Evolutionary conservation across 2,888 invertebrate species (phyloP), one percentile per base, ranked within the genome.

Genomic region (Aphelenchoides bicaudatus): DNA sequence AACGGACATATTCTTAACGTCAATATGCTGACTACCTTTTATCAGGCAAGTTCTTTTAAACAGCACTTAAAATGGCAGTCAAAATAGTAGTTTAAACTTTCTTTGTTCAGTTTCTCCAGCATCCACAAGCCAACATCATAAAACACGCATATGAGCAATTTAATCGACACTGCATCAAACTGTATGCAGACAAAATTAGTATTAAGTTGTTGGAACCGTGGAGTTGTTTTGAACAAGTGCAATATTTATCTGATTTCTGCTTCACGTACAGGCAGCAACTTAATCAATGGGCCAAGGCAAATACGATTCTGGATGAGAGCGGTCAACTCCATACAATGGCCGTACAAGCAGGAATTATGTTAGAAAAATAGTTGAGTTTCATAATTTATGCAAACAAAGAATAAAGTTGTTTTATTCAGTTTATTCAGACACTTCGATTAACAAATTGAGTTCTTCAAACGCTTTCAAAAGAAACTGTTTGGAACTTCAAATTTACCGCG

Each of bases 71-170:
- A n/a, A n/a, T n/a, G n/a, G n/a, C 43, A 43, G 10, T 21, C 25
- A 19, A 43, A 43, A 19, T 43, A 10, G 25, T 10, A 19, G 43
- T n/a, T 25, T 6, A 8, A 21, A 21, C 43, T 19, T 19, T 21
- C 16, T 43, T 19, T 8, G 16, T 43, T n/a, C 23, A 43, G 43
- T 43, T 43, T n/a, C 43, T 43, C 23, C 43, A 43, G 6, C 43
- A 43, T n/a, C 43, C 43, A n/a, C 43, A 43, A 19, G 43, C 43
- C 25, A 10, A 6, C 16, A 43, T 43, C 21, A n/a, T 25, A 19
- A 43, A 43, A 43, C 10, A 21, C 6, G 8, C n/a, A 6, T 43
- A 21, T 8, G 43, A 43, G 23, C 43, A 43, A n/a, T 43, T 43
- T n/a, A 8, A 8, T 21, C 43, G 43, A 8, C 43, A 43, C 23